These are phyloP conservation scores for Callitettix versicolor DNA, from an alignment of 1,140 invertebrate species.

Conservation along the genomic window DNA sequence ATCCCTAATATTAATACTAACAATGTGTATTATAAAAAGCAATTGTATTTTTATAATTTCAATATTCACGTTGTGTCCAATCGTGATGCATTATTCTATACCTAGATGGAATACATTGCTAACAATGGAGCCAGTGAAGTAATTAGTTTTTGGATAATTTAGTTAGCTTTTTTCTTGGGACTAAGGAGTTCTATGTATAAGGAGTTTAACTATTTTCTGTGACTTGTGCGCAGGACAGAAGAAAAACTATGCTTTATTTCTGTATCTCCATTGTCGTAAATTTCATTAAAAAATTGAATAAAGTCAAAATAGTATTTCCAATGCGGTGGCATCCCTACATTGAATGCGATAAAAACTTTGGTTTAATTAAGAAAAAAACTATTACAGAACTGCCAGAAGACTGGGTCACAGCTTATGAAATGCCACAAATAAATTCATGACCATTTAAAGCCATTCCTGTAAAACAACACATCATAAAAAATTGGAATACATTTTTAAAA, in stretches of 20 bases:
- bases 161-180: not conserved
- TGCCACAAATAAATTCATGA: constrained; percentile 8
- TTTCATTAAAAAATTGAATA: constrained; percentile 11
- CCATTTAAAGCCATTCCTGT: constrained; percentile 10
- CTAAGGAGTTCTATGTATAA: too few species aligned
- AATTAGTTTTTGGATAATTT: constrained; percentile 1
- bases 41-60: constrained; percentile 20
- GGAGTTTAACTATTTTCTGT: not conserved
- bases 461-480: not conserved
- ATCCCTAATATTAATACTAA: constrained; percentile 19
- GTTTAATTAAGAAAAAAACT: constrained; percentile 15
- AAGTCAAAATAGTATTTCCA: constrained; percentile 14
- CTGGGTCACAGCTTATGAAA: constrained; percentile 5
- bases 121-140: constrained; percentile 15
- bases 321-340: constrained; percentile 18
- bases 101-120: constrained; percentile 18
- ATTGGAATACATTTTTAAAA: constrained; percentile 10
- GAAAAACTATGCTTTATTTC: constrained; percentile 11
- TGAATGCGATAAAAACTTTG: constrained; percentile 18
- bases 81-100: constrained; percentile 16
- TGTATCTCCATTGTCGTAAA: constrained; percentile 19
- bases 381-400: constrained; percentile 12
- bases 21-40: constrained; percentile 22
- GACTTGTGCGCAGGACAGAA: constrained; percentile 4
- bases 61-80: constrained; percentile 19